phyloP scores from a whole-genome alignment of 2,113 vertebrate genomes.

The Falcunculus frontatus region DNA sequence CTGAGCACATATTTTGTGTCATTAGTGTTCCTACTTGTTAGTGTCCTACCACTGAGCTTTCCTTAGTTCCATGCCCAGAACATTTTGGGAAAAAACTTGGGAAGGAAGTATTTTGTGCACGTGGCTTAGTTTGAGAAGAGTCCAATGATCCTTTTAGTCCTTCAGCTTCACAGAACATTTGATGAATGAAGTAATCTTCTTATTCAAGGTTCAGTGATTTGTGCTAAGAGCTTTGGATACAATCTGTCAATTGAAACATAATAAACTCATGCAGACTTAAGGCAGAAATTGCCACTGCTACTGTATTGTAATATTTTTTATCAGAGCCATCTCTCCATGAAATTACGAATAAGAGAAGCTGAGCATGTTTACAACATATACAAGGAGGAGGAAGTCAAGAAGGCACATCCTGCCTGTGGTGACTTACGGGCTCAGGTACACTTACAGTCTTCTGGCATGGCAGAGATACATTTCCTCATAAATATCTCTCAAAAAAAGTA shows the following conservation, averaged over 20 bases:
- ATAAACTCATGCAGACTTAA: neutral
- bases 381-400: neutral
- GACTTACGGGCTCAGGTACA: neutral
- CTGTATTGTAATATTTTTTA: neutral
- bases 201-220: neutral
- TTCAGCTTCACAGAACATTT: neutral
- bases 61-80: neutral
- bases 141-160: neutral
- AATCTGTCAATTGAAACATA: neutral
- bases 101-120: neutral
- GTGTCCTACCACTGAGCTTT: neutral
- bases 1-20: neutral
- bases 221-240: neutral
- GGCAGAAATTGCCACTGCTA: neutral
- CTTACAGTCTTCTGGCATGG: neutral
- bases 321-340: neutral
- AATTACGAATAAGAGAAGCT: neutral
- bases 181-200: slow-evolving; percentile 15
- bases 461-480: neutral
- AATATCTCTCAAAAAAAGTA: neutral
- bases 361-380: neutral
- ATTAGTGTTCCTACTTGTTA: neutral
- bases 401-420: neutral
- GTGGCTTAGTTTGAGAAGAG: neutral
- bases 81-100: neutral